A percentile compares a stretch with the other conserved stretches of the same genome.
Conservation (phyloP, 2,888 invertebrate species). For the Callyntrura sp. region DNA sequence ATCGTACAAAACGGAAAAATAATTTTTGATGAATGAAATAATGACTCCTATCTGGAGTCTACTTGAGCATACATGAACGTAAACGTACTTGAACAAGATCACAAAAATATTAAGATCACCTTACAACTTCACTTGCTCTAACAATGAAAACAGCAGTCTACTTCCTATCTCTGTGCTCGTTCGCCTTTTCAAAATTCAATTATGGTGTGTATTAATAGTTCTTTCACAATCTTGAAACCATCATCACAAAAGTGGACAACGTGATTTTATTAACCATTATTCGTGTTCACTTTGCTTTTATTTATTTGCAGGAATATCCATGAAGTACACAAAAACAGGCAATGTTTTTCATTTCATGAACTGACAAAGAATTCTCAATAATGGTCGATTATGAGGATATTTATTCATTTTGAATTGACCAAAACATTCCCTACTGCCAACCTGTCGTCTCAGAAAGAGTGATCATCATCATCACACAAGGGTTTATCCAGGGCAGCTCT, state of each 20-base stretch:
- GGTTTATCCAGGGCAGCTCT: neutral
- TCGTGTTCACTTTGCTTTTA: neutral
- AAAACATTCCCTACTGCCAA: conserved; percentile 34
- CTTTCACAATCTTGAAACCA: neutral
- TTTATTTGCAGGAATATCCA: neutral
- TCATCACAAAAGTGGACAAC: neutral
- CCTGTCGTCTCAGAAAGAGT: conserved; percentile 60
- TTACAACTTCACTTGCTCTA: conserved; percentile 22
- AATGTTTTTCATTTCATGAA: neutral
- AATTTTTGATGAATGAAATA: conserved; percentile 34
- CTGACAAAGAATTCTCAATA: neutral
- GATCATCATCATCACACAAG: conserved; percentile 7
- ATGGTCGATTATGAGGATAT: neutral
- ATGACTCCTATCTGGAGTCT: neutral
- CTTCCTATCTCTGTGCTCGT: neutral
- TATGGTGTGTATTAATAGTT: neutral
- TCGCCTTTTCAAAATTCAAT: neutral
- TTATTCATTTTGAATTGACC: neutral
- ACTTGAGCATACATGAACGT: neutral
- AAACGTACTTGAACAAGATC: neutral
- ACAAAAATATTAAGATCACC: neutral
- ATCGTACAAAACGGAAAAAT: neutral
- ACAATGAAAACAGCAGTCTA: neutral
- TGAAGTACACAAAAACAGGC: neutral
- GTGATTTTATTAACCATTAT: neutral